A percentile compares a stretch with the other conserved stretches of the same genome.
These are phyloP conservation scores for Bathynomus jamesi DNA, from an alignment of 1,140 invertebrate genomes.

Conservation along the genomic window DNA sequence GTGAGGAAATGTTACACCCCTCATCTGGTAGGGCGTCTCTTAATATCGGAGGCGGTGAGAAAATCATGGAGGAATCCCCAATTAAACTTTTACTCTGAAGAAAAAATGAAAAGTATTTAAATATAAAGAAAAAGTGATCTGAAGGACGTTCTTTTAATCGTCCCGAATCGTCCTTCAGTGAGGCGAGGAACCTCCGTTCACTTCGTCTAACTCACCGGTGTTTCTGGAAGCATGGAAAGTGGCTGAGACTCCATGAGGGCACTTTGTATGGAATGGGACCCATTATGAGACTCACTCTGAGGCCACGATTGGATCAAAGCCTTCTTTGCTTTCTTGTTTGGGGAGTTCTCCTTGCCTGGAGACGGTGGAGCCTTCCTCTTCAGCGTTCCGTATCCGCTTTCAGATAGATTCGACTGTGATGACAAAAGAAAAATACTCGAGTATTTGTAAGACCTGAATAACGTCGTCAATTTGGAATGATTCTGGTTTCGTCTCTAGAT, in stretches of 20 bases:
- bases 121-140: not conserved
- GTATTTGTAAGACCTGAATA: too few relatives aligned
- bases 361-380: constrained; percentile 44
- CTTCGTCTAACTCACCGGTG: constrained; percentile 61
- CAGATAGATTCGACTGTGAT: constrained; percentile 47
- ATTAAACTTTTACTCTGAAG: constrained; percentile 74
- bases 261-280: not conserved
- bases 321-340: constrained; percentile 62
- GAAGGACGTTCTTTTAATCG: not conserved
- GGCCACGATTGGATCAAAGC: constrained; percentile 65
- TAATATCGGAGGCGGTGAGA: constrained; percentile 74
- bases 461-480: too few relatives aligned
- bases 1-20: constrained; percentile 30
- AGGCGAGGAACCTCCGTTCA: too few relatives aligned
- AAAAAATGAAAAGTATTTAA: constrained; percentile 18
- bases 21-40: constrained; percentile 48
- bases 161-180: not conserved
- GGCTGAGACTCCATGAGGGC: not conserved
- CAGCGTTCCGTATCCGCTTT: constrained; percentile 53
- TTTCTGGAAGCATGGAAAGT: constrained; percentile 57
- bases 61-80: constrained; percentile 66
- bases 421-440: too few relatives aligned
- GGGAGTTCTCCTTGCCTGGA: constrained; percentile 41
- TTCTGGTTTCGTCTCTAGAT: too few relatives aligned
- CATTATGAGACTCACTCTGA: constrained; percentile 24